Conservation (phyloP, 2,797 vertebrate species). For the Parauchenoglanis punctatus region DNA sequence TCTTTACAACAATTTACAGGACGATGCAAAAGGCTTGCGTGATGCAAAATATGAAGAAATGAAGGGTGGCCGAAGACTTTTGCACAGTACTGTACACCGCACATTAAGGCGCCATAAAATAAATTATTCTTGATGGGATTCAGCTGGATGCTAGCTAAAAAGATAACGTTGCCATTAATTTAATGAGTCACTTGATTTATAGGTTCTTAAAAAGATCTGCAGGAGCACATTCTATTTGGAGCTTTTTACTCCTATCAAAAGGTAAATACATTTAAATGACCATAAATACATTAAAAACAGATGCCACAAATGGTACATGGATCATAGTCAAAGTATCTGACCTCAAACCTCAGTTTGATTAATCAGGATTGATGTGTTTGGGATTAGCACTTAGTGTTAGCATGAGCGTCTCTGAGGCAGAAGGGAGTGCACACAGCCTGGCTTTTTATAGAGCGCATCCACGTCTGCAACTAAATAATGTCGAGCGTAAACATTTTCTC, state of each 20-base stretch:
- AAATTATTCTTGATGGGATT: background rate
- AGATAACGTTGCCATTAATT: background rate
- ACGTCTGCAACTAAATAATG: background rate
- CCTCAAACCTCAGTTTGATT: background rate
- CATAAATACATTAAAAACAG: background rate
- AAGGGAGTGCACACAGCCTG: background rate
- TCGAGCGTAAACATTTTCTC: background rate
- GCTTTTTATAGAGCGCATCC: background rate
- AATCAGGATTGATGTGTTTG: background rate
- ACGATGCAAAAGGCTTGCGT: too few species aligned
- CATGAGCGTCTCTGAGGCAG: background rate
- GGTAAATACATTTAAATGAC: background rate
- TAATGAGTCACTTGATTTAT: background rate
- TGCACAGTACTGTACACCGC: too few species aligned
- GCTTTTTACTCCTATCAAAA: background rate
- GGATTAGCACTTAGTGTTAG: background rate
- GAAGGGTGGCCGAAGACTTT: too few species aligned
- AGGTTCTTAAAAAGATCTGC: background rate
- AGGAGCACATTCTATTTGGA: background rate
- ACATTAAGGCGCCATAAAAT: background rate
- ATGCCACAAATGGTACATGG: background rate
- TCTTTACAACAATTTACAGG: background rate
- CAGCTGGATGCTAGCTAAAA: background rate
- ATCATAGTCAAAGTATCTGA: background rate
- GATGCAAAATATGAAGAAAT: too few species aligned